These are phyloP conservation scores for Cricetomys ansorgei DNA, from an alignment of 2,113 vertebrate genomes.

Conservation along the genomic window DNA sequence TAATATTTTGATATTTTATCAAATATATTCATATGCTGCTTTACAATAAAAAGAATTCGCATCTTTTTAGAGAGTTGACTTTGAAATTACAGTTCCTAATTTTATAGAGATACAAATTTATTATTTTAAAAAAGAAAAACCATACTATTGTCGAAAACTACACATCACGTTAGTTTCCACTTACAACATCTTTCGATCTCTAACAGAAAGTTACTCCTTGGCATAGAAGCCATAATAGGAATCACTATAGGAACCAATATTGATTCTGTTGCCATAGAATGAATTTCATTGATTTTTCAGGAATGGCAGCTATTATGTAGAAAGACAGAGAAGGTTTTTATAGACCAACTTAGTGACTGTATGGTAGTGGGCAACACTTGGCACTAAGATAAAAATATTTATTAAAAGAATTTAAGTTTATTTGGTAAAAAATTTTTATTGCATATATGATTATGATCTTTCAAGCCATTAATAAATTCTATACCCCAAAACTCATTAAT, in stretches of 20 bases:
- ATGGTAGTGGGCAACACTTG: neutral
- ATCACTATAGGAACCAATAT: constrained; percentile 26
- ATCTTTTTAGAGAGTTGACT: constrained; percentile 4
- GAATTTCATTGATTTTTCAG: constrained; percentile 23
- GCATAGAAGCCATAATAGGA: neutral
- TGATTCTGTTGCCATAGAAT: neutral
- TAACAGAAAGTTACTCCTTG: neutral
- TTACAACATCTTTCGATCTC: neutral
- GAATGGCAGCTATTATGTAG: neutral
- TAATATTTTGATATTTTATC: neutral
- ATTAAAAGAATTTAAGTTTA: constrained; percentile 59
- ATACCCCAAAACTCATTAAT: neutral
- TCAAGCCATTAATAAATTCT: constrained; percentile 53
- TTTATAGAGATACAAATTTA: constrained; percentile 1
- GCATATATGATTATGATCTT: constrained; percentile 6
- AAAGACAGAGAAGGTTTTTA: neutral
- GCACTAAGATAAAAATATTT: constrained; percentile 44
- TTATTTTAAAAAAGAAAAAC: constrained; percentile 43
- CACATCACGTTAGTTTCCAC: constrained; percentile 30
- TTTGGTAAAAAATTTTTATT: constrained; percentile 62
- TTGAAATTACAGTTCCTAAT: constrained; percentile 41
- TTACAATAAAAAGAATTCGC: constrained; percentile 25
- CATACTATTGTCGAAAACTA: neutral
- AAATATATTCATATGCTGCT: constrained; percentile 26
- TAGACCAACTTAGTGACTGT: neutral